Evolutionary conservation across 2,113 vertebrate genomes (phyloP).

Genomic region (rat (Rattus norvegicus)): DNA sequence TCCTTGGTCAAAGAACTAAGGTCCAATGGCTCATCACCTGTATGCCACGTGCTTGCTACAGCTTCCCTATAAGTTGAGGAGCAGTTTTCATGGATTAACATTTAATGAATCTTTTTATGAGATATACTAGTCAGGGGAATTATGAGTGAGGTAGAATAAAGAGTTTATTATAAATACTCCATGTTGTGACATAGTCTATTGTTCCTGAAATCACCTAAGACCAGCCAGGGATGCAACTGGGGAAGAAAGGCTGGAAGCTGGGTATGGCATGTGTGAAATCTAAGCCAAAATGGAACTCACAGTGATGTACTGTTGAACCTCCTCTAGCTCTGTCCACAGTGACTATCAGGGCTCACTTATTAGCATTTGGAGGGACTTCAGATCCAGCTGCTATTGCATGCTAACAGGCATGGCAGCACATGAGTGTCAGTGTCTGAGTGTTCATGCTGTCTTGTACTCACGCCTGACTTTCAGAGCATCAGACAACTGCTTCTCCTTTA

Average conservation of each 20-base stretch:
- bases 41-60: background rate
- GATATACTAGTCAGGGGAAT: background rate
- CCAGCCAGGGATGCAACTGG: background rate
- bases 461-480: background rate
- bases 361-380: background rate
- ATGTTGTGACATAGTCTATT: background rate
- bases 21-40: background rate
- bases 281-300: background rate
- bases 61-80: background rate
- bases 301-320: background rate
- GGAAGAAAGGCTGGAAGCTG: constrained; percentile 10
- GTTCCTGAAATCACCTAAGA: background rate
- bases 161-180: background rate
- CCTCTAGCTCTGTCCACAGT: background rate
- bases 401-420: background rate
- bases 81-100: background rate
- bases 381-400: background rate
- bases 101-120: background rate
- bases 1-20: background rate
- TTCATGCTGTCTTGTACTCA: background rate
- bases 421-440: background rate
- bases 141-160: background rate
- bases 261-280: background rate
- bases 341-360: background rate
- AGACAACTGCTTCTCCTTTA: background rate